Percentiles rank a stretch among this genome's conserved stretches.
phyloP scores from a whole-genome alignment of 2,888 invertebrate species.

The Actias luna region DNA sequence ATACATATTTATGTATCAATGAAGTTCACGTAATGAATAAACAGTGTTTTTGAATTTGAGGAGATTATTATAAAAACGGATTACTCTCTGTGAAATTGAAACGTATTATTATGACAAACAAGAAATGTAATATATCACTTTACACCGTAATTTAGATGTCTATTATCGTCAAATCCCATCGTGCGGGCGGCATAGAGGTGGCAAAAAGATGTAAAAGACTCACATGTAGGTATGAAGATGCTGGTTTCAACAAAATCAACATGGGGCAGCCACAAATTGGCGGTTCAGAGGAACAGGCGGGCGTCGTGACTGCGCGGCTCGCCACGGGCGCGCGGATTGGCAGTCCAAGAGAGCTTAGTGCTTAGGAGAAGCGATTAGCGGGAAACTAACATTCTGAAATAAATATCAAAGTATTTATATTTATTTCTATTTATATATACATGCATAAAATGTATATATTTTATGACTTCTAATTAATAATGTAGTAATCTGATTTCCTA shows the following conservation, averaged over 20 bases:
- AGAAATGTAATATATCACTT: background rate
- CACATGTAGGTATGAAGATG: constrained; percentile 71
- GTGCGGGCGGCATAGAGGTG: constrained; percentile 32
- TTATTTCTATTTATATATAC: background rate
- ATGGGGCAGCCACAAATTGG: constrained; percentile 79
- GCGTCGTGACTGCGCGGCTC: constrained; percentile 72
- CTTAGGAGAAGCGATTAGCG: constrained; percentile 12
- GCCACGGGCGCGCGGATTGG: constrained; percentile 56
- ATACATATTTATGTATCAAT: background rate
- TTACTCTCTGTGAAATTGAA: background rate
- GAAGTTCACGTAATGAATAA: too few relatives aligned
- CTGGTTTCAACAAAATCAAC: constrained; percentile 80
- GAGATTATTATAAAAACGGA: background rate
- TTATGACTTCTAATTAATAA: too few relatives aligned
- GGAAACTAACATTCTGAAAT: background rate
- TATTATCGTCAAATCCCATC: constrained; percentile 32
- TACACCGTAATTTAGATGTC: constrained; percentile 22
- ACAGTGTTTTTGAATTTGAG: background rate
- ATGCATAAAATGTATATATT: too few relatives aligned
- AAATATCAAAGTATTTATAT: background rate
- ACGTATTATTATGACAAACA: constrained; percentile 4
- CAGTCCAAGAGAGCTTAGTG: constrained; percentile 21
- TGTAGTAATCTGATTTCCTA: too few relatives aligned
- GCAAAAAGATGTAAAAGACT: constrained; percentile 66
- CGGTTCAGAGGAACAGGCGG: constrained; percentile 67